Conservation (phyloP, 2,797 vertebrate genomes). For the Myripristis jacobus region DNA sequence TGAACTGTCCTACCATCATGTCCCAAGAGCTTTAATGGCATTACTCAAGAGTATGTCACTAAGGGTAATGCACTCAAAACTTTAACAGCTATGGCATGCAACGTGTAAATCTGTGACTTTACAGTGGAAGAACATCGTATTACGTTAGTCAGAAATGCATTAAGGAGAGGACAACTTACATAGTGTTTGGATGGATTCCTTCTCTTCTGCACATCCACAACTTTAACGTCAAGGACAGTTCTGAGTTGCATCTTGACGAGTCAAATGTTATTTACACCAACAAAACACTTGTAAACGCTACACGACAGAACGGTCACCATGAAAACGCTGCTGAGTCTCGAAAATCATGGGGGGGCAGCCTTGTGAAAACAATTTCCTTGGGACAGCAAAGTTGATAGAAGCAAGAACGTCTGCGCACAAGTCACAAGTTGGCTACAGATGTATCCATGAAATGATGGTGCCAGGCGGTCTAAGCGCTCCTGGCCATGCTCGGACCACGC, state of each 20-base stretch:
- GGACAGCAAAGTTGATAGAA: conserved; percentile 12
- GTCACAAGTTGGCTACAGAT: neutral
- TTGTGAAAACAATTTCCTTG: neutral
- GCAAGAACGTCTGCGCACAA: neutral
- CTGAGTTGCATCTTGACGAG: conserved; percentile 87
- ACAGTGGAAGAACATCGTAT: neutral
- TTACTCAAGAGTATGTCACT: conserved; percentile 39
- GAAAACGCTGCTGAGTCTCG: conserved; percentile 24
- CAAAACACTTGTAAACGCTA: conserved; percentile 27
- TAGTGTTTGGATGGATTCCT: conserved; percentile 95
- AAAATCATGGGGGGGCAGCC: neutral
- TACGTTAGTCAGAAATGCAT: neutral
- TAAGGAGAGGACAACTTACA: conserved; percentile 81
- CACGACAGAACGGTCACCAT: conserved; percentile 47
- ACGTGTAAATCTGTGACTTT: neutral
- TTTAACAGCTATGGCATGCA: neutral
- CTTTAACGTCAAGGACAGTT: conserved; percentile 88
- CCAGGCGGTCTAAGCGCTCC: conserved; percentile 42
- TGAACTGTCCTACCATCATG: conserved; percentile 13
- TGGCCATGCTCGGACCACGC: conserved; percentile 39
- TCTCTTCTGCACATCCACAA: conserved; percentile 94
- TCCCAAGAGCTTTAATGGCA: conserved; percentile 32
- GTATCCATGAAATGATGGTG: conserved; percentile 45
- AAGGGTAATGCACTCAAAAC: conserved; percentile 7
- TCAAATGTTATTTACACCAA: conserved; percentile 25